phyloP scores from a whole-genome alignment of 2,797 vertebrate genomes.

The Bufotes viridis region DNA sequence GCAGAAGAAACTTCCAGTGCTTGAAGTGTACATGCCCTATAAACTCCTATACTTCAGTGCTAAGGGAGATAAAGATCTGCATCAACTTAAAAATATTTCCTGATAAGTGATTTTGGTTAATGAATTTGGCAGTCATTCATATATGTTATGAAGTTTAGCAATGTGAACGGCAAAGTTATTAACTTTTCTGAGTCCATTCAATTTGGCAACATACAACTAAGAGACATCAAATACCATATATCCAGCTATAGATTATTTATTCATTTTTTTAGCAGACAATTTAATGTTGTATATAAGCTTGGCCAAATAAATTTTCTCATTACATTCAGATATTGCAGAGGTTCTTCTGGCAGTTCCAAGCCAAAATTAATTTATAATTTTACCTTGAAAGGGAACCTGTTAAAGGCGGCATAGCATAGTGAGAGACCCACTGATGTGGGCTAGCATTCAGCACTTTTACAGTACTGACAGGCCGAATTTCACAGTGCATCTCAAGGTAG shows the following conservation, averaged over 20 bases:
- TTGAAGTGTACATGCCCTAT: conserved; percentile 7
- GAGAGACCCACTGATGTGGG: too few relatives aligned
- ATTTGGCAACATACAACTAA: not conserved
- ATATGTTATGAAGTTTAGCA: conserved; percentile 13
- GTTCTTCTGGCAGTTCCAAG: not conserved
- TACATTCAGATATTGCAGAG: not conserved
- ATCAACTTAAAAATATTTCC: conserved; percentile 17
- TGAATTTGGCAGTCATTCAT: not conserved
- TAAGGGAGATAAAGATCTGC: conserved; percentile 23
- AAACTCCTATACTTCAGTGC: conserved; percentile 19
- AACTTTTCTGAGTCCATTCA: conserved; percentile 18
- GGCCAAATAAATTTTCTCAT: conserved; percentile 9
- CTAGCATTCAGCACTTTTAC: too few relatives aligned
- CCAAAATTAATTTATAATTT: not conserved
- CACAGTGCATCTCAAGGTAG: too few relatives aligned
- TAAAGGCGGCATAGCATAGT: too few relatives aligned
- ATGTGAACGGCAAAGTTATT: not conserved
- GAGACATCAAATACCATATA: not conserved
- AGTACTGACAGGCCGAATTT: too few relatives aligned
- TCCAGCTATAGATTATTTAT: not conserved
- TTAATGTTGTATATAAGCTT: not conserved
- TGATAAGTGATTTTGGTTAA: not conserved
- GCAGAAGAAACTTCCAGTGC: conserved; percentile 11
- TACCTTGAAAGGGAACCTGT: not conserved
- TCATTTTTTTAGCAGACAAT: not conserved